A percentile compares a stretch with the other conserved stretches of the same genome.
Evolutionary conservation across 2,888 invertebrate genomes (phyloP).

Genomic region (Epirrhoe tristata): DNA sequence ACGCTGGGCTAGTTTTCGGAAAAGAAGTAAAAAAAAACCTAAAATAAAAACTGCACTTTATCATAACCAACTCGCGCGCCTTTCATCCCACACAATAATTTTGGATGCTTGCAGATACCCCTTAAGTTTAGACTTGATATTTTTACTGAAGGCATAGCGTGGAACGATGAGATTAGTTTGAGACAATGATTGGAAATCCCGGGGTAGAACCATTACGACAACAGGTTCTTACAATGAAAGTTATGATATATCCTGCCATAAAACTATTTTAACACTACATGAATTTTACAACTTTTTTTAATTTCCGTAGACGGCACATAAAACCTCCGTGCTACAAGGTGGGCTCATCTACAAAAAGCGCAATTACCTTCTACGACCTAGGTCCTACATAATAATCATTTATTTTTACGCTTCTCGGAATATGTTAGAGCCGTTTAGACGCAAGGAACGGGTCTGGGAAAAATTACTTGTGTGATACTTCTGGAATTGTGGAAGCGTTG

Average conservation of each 20-base stretch:
- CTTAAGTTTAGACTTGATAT: too few relatives aligned
- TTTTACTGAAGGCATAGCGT: too few relatives aligned
- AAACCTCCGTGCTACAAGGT: slow-evolving; percentile 14
- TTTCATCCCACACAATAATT: too few relatives aligned
- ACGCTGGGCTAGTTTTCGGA: too few relatives aligned
- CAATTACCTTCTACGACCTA: slow-evolving; percentile 27
- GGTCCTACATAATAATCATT: slow-evolving; percentile 19
- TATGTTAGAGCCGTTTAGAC: slow-evolving; percentile 13
- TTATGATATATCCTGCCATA: background rate
- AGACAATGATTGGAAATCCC: too few relatives aligned
- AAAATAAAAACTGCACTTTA: too few relatives aligned
- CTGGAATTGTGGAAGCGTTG: background rate
- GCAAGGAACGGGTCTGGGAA: slow-evolving; percentile 12
- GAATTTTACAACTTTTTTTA: slow-evolving; percentile 18
- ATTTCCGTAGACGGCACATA: slow-evolving; percentile 15
- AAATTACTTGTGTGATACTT: slow-evolving; percentile 11
- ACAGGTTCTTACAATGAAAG: background rate
- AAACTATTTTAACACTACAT: slow-evolving; percentile 1
- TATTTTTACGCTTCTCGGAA: slow-evolving; percentile 18
- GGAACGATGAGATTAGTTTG: too few relatives aligned
- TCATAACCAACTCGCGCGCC: too few relatives aligned
- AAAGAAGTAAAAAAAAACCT: too few relatives aligned
- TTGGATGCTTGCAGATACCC: too few relatives aligned
- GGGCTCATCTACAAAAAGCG: slow-evolving; percentile 25
- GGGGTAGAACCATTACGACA: background rate